Evolutionary conservation across 2,888 invertebrate species (phyloP).

Genomic region (Allacma fusca): DNA sequence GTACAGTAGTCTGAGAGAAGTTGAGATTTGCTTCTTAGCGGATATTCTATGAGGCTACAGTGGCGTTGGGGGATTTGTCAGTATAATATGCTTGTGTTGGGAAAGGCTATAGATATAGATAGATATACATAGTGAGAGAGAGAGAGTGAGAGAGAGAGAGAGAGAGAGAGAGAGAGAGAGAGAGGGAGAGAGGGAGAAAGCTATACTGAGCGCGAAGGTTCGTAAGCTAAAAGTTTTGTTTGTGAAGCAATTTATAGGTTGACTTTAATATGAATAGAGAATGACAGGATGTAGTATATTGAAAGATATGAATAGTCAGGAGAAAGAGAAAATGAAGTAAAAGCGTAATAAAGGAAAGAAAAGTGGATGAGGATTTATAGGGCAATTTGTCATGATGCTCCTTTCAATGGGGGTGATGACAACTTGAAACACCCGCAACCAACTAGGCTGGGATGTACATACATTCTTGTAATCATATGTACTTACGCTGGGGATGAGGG

Average conservation of each 20-base stretch:
- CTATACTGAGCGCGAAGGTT: not conserved
- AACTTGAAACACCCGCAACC: slow-evolving; percentile 24
- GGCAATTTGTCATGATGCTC: slow-evolving; percentile 50
- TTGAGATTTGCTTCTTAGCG: no score
- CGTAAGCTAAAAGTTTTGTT: not conserved
- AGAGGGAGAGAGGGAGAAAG: slow-evolving; percentile 16
- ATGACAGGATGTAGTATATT: slow-evolving; percentile 6
- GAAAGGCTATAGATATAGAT: no score
- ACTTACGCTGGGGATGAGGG: no score
- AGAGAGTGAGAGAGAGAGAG: no score
- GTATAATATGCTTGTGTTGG: no score
- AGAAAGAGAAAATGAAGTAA: slow-evolving; percentile 37
- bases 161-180: no score
- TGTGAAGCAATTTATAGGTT: not conserved
- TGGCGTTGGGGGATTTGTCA: no score
- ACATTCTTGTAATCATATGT: no score
- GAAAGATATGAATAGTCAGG: slow-evolving; percentile 5
- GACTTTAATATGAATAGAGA: slow-evolving; percentile 28
- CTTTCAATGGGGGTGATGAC: slow-evolving; percentile 48
- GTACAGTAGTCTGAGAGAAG: no score
- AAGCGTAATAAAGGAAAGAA: slow-evolving; percentile 48
- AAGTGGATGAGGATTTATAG: slow-evolving; percentile 50
- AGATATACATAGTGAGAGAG: no score
- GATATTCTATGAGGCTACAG: no score
- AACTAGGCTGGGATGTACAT: not conserved